Percentiles rank a stretch among this genome's conserved stretches.
Conservation (phyloP, 2,113 vertebrate species). For the Psammodynastes pulverulentus region DNA sequence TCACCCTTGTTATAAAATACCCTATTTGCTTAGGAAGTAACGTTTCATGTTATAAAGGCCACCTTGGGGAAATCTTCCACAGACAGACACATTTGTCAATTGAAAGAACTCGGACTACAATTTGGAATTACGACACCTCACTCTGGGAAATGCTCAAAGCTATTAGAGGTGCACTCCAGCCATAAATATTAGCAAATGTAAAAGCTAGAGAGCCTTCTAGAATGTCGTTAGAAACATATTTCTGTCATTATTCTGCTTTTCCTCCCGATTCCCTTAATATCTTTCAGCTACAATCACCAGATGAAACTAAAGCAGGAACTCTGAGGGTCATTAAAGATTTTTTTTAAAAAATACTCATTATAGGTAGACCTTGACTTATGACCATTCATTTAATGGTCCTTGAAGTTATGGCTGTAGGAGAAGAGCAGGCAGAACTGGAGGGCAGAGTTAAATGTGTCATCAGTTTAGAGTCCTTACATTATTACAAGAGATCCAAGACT, state of each 20-base stretch:
- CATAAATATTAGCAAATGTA: conserved; percentile 11
- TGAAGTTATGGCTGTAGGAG: neutral
- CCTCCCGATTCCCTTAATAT: neutral
- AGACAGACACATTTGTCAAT: neutral
- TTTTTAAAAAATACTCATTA: neutral
- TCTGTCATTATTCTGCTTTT: neutral
- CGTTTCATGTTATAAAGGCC: neutral
- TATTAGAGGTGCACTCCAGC: neutral
- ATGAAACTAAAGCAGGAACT: neutral
- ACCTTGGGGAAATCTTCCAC: neutral
- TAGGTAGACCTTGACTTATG: neutral
- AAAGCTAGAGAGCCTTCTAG: neutral
- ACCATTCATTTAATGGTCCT: neutral
- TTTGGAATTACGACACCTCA: neutral
- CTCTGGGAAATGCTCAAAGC: neutral
- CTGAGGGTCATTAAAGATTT: neutral
- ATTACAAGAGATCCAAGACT: neutral
- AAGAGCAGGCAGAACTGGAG: neutral
- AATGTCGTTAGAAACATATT: conserved; percentile 18
- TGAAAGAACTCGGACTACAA: neutral
- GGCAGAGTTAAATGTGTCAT: neutral
- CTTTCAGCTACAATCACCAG: conserved; percentile 24
- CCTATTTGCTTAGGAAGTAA: neutral
- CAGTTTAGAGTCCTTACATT: neutral
- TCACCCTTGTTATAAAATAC: neutral